A percentile compares a stretch with the other conserved stretches of the same genome.
These are phyloP conservation scores for Sinotaia quadrata DNA, from an alignment of 2,888 invertebrate species.

Conservation along the genomic window DNA sequence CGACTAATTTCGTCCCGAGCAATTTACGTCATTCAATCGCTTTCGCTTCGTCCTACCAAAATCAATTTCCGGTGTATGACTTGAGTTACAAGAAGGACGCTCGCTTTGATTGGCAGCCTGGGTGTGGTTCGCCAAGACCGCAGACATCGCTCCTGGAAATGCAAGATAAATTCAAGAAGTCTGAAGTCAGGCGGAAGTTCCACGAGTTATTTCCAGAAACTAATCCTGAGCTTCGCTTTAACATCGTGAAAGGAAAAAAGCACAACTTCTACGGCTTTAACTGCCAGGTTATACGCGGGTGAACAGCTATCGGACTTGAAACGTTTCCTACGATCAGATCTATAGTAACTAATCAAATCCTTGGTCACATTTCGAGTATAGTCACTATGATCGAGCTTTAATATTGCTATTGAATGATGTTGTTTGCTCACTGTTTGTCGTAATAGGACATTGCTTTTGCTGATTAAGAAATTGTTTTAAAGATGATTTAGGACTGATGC, in stretches of 20 bases:
- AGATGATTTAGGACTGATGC: too few relatives aligned
- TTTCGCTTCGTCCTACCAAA: constrained; percentile 51
- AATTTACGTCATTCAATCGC: constrained; percentile 43
- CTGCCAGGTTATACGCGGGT: constrained; percentile 66
- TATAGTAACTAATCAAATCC: too few relatives aligned
- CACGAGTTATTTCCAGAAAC: constrained; percentile 61
- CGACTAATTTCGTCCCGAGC: constrained; percentile 57
- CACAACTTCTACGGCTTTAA: constrained; percentile 65
- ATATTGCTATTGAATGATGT: too few relatives aligned
- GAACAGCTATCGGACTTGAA: too few relatives aligned
- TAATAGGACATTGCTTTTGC: too few relatives aligned
- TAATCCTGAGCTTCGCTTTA: constrained; percentile 66
- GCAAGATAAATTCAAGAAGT: constrained; percentile 67
- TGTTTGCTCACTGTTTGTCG: too few relatives aligned
- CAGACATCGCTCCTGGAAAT: constrained; percentile 60
- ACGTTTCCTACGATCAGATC: too few relatives aligned
- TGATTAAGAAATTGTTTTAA: too few relatives aligned
- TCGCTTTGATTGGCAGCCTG: constrained; percentile 63
- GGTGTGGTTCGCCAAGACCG: constrained; percentile 59
- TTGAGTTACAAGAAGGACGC: constrained; percentile 58
- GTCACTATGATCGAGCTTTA: too few relatives aligned
- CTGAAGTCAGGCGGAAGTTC: constrained; percentile 53
- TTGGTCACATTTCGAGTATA: too few relatives aligned
- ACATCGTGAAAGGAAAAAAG: constrained; percentile 64
- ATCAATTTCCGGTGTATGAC: constrained; percentile 55